These are phyloP conservation scores for Plagiodera versicolora DNA, from an alignment of 2,888 invertebrate genomes.

Conservation along the genomic window DNA sequence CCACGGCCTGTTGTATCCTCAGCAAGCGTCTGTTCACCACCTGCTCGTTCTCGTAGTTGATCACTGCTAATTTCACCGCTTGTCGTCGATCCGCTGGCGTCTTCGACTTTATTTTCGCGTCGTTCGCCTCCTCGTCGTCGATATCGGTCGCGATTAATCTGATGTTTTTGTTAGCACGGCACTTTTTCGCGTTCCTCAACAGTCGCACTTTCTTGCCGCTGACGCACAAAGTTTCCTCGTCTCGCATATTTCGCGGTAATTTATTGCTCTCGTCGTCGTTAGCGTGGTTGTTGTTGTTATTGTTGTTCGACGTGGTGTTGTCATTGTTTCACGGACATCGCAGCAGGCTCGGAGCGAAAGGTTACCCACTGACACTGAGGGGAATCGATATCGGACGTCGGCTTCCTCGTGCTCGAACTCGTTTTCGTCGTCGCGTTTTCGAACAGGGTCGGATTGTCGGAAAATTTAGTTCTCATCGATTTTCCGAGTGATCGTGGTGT, in stretches of 20 bases:
- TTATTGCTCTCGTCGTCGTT: conserved; percentile 12
- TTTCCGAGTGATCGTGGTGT: neutral
- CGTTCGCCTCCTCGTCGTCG: conserved; percentile 13
- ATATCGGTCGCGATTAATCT: conserved; percentile 22
- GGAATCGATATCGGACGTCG: conserved; percentile 33
- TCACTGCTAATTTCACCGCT: conserved; percentile 46
- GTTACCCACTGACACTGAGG: conserved; percentile 20
- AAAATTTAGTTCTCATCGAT: conserved; percentile 15
- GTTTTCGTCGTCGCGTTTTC: conserved; percentile 25
- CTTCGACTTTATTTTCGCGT: neutral
- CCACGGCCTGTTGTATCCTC: conserved; percentile 62
- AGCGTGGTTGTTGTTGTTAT: neutral
- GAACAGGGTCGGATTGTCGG: conserved; percentile 22
- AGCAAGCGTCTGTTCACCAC: conserved; percentile 48
- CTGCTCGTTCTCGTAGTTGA: conserved; percentile 38
- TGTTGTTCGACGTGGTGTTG: conserved; percentile 23
- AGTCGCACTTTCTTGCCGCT: conserved; percentile 34
- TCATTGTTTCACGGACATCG: conserved; percentile 23
- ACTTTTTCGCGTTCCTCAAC: conserved; percentile 21
- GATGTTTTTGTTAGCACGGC: conserved; percentile 26
- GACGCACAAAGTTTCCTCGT: conserved; percentile 41
- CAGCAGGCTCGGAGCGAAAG: conserved; percentile 16
- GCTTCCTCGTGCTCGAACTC: conserved; percentile 30
- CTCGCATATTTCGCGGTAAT: conserved; percentile 32
- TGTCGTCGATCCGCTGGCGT: conserved; percentile 2